Evolutionary conservation across 92 coral and sea anemone genomes (phyloP).

Genomic region (Porites cylindrica): DNA sequence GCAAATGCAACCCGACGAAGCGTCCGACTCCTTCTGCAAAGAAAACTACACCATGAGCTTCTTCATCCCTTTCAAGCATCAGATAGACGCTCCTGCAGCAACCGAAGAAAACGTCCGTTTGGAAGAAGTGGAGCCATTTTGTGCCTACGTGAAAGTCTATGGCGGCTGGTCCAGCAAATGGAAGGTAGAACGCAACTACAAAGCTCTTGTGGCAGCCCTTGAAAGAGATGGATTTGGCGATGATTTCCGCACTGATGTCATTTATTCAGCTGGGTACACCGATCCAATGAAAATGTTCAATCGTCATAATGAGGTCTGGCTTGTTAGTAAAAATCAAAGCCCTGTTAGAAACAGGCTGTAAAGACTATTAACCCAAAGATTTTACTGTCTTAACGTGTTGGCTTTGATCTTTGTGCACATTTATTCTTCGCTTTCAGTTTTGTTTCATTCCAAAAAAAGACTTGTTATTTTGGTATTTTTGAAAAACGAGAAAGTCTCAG

Average conservation of each 20-base stretch:
- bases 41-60: slow-evolving; percentile 79
- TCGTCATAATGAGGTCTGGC: slow-evolving; percentile 86
- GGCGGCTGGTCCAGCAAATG: slow-evolving; percentile 56
- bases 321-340: slow-evolving; percentile 55
- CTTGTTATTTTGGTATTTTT: no score
- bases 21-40: slow-evolving; percentile 64
- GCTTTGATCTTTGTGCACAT: no score
- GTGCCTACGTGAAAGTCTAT: slow-evolving; percentile 74
- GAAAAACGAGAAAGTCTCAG: no score
- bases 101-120: slow-evolving; percentile 24
- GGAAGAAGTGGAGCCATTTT: slow-evolving; percentile 53
- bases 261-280: slow-evolving; percentile 76
- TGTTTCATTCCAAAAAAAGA: no score
- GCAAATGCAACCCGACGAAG: slow-evolving; percentile 68
- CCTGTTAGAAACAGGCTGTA: neutral
- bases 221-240: slow-evolving; percentile 72
- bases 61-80: slow-evolving; percentile 79
- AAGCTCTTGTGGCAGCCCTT: slow-evolving; percentile 59
- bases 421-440: no score
- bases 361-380: no score
- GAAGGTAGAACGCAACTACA: slow-evolving; percentile 49
- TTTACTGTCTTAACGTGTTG: no score
- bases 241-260: slow-evolving; percentile 62
- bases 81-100: slow-evolving; percentile 68
- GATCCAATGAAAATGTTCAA: slow-evolving; percentile 58